phyloP scores from a whole-genome alignment of 2,113 vertebrate genomes.

The Sylvilagus bachmani region DNA sequence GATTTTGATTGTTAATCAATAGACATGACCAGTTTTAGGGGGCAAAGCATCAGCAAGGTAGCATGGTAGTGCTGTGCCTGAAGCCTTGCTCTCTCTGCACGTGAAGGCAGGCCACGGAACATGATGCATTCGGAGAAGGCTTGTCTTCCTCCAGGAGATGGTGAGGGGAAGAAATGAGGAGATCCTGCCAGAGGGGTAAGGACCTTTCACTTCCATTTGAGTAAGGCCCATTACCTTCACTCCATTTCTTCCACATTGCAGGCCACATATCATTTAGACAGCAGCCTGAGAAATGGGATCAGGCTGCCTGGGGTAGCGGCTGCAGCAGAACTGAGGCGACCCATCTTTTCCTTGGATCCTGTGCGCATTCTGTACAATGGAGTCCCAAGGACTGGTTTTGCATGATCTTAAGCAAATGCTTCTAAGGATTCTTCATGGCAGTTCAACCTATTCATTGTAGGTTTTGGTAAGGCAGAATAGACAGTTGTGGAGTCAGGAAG shows the following conservation, averaged over 20 bases:
- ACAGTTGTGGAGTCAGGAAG: neutral
- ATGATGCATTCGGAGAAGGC: neutral
- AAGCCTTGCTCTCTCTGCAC: neutral
- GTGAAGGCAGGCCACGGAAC: accelerated
- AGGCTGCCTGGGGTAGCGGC: neutral
- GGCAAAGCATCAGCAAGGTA: neutral
- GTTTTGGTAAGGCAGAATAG: conserved; percentile 8
- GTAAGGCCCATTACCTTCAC: conserved; percentile 26
- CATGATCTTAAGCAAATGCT: neutral
- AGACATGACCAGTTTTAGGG: neutral
- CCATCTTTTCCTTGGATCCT: neutral
- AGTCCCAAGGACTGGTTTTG: neutral
- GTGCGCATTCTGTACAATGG: neutral
- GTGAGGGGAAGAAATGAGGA: neutral
- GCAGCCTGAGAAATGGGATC: neutral
- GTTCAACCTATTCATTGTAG: neutral
- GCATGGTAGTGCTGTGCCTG: neutral
- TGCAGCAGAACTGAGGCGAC: neutral
- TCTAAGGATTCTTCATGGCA: neutral
- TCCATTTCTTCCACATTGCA: neutral
- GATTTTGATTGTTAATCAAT: neutral
- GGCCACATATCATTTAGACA: conserved; percentile 34
- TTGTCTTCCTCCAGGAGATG: neutral
- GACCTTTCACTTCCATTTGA: neutral
- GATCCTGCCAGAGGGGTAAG: neutral